These are phyloP conservation scores for Nesometra sesokonis DNA, from an alignment of 35 echinoderm and acorn worm genomes.

Conservation along the genomic window DNA sequence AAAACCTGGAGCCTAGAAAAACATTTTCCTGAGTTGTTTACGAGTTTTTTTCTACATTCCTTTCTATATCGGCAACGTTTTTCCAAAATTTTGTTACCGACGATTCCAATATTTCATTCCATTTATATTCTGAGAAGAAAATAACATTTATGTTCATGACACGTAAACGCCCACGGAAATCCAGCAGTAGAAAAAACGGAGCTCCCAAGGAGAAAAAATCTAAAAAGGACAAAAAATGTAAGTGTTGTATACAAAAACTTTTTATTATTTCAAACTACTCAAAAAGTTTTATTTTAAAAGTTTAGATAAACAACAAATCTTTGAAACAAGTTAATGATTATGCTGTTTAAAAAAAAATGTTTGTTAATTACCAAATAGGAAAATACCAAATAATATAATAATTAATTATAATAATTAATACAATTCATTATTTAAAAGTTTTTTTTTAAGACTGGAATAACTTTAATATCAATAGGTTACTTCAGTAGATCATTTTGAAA, in stretches of 20 bases:
- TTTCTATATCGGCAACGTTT: not conserved
- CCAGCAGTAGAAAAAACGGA: not conserved
- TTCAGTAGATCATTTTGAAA: no score
- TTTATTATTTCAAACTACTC: no score
- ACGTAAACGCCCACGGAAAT: not conserved
- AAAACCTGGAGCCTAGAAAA: not conserved
- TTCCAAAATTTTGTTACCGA: not conserved
- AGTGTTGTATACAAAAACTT: not conserved
- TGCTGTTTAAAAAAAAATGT: no score
- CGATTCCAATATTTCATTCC: not conserved
- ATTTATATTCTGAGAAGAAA: not conserved
- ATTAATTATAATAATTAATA: no score
- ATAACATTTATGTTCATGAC: not conserved
- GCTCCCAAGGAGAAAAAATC: not conserved
- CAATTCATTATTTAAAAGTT: no score
- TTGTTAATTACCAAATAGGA: no score
- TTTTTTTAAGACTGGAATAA: no score
- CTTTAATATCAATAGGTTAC: no score
- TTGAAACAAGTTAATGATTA: no score
- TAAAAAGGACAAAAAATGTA: not conserved
- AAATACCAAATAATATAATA: no score
- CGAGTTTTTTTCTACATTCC: not conserved
- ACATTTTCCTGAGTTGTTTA: not conserved
- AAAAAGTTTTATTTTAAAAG: no score
- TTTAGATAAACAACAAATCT: no score